Conservation (phyloP, 2,797 vertebrate genomes). For the Tokudaia tokunoshimensis region DNA sequence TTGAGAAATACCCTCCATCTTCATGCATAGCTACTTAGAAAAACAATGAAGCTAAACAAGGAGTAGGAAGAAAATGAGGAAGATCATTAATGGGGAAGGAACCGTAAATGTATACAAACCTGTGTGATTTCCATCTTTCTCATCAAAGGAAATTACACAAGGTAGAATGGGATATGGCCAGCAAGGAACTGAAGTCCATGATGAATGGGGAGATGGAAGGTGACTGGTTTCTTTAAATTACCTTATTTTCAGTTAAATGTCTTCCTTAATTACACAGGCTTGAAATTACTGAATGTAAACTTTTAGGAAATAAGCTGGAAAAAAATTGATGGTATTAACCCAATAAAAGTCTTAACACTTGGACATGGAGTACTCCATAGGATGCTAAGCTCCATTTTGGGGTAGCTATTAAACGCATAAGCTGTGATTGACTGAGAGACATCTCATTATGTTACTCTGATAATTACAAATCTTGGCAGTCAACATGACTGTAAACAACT, state of each 20-base stretch:
- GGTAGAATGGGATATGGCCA: not conserved
- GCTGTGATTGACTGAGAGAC: not conserved
- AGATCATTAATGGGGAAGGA: not conserved
- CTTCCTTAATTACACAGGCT: slow-evolving; percentile 29
- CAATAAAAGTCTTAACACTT: not conserved
- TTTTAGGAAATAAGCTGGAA: slow-evolving; percentile 58
- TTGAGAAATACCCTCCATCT: not conserved
- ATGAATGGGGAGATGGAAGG: slow-evolving; percentile 20
- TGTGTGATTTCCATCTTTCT: slow-evolving; percentile 1
- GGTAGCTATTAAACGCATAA: slow-evolving; percentile 10
- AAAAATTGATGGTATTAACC: slow-evolving; percentile 19
- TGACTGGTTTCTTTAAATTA: slow-evolving; percentile 19
- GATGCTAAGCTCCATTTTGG: not conserved
- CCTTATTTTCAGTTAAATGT: slow-evolving; percentile 17
- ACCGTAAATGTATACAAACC: not conserved
- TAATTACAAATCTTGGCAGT: slow-evolving; percentile 36
- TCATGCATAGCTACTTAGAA: not conserved
- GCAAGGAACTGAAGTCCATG: slow-evolving; percentile 23
- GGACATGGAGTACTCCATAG: not conserved
- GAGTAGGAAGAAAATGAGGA: not conserved
- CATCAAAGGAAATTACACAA: slow-evolving; percentile 7
- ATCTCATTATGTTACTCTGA: slow-evolving; percentile 47
- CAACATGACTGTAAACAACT: slow-evolving; percentile 5
- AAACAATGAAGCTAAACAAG: not conserved
- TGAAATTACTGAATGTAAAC: slow-evolving; percentile 19